A percentile compares a stretch with the other conserved stretches of the same genome.
These are phyloP conservation scores for Cebidichthys violaceus DNA, from an alignment of 2,113 vertebrate genomes.

Conservation along the genomic window DNA sequence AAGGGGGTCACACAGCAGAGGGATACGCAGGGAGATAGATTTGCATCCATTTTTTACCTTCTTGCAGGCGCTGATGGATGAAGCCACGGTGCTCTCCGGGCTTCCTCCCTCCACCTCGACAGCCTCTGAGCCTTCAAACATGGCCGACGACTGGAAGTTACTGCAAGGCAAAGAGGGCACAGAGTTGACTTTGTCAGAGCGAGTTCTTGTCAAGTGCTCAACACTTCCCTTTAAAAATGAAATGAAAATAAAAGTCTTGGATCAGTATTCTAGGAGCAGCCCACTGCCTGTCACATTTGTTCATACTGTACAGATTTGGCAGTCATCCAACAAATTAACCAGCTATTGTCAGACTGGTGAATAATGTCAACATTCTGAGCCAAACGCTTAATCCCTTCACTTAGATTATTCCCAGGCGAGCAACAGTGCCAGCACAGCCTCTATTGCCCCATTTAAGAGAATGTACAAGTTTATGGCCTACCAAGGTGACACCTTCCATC, in stretches of 20 bases:
- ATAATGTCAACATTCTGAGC: conserved; percentile 5
- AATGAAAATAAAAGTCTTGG: conserved; percentile 5
- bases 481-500: not conserved
- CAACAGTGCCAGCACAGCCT: not conserved
- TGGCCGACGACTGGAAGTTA: conserved; percentile 87
- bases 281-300: conserved; percentile 21
- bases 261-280: conserved; percentile 13
- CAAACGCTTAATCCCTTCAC: conserved; percentile 10
- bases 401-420: not conserved
- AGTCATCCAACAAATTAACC: not conserved
- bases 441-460: not conserved
- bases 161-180: conserved; percentile 80
- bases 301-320: conserved; percentile 5
- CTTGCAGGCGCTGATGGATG: conserved; percentile 92
- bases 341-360: conserved; percentile 8
- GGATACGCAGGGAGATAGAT: not conserved
- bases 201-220: conserved; percentile 49
- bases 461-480: not conserved
- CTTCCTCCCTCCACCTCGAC: conserved; percentile 76
- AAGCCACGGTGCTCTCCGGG: conserved; percentile 83
- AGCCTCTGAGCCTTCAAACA: conserved; percentile 85
- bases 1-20: conserved; percentile 5
- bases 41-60: conserved; percentile 87
- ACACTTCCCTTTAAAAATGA: not conserved
- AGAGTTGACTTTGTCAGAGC: conserved; percentile 60